These are phyloP conservation scores for Vanessa atalanta DNA, from an alignment of 1,140 invertebrate genomes.

Conservation along the genomic window DNA sequence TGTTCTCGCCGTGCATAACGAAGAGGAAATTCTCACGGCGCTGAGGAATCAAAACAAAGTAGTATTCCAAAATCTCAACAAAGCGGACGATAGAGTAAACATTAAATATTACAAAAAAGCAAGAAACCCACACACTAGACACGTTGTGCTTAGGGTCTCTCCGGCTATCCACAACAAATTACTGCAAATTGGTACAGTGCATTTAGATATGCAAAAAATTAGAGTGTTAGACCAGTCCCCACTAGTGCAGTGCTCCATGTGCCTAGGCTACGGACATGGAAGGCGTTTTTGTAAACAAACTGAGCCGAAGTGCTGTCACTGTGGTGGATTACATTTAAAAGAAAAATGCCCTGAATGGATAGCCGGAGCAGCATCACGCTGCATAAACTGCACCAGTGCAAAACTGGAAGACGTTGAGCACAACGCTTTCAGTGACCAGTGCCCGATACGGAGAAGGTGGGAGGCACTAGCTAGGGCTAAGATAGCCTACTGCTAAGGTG, in stretches of 20 bases:
- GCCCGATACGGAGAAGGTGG: conserved; percentile 9
- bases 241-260: not conserved
- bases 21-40: conserved; percentile 25
- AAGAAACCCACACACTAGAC: conserved; percentile 19
- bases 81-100: not conserved
- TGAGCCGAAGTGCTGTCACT: conserved; percentile 26
- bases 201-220: no score
- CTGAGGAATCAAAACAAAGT: conserved; percentile 28
- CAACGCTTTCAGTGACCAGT: no score
- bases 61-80: not conserved
- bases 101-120: conserved; percentile 23
- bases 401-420: no score
- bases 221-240: conserved; percentile 3
- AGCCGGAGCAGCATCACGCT: not conserved
- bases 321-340: conserved; percentile 14
- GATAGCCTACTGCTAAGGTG: conserved; percentile 18
- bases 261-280: not conserved
- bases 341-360: no score
- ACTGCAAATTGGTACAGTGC: no score
- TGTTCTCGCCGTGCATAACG: conserved; percentile 1
- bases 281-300: conserved; percentile 18
- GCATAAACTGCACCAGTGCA: conserved; percentile 15
- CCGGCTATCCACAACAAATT: no score
- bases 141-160: not conserved
- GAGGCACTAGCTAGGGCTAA: conserved; percentile 7